phyloP scores from a whole-genome alignment of 2,888 invertebrate genomes.

The Aphidoletes aphidimyza region DNA sequence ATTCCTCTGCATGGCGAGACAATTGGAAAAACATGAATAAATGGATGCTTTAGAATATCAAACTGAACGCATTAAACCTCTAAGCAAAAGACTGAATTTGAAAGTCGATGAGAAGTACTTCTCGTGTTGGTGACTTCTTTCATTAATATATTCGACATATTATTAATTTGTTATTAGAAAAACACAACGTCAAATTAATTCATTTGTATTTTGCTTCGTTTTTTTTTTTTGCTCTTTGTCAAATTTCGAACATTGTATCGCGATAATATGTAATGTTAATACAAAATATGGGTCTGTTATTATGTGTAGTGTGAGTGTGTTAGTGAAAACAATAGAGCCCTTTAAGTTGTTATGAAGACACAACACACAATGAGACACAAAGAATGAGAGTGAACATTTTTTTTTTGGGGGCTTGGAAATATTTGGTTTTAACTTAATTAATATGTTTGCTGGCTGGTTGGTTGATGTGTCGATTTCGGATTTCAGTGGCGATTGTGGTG shows the following conservation, averaged over 20 bases:
- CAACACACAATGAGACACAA: neutral
- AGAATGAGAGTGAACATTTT: neutral
- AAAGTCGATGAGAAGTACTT: too few species aligned
- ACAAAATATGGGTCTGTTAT: neutral
- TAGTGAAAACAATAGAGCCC: neutral
- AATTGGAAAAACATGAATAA: neutral
- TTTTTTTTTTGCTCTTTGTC: neutral
- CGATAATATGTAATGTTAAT: neutral
- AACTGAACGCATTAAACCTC: too few species aligned
- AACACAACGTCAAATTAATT: neutral
- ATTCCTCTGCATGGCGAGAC: neutral
- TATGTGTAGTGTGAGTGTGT: neutral
- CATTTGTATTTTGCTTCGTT: neutral
- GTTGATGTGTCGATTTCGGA: conserved; percentile 4
- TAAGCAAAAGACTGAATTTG: too few species aligned
- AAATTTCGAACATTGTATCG: neutral
- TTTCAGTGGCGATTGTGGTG: neutral
- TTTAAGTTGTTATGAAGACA: neutral
- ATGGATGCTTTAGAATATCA: too few species aligned
- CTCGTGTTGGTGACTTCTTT: too few species aligned
- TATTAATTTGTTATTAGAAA: conserved; percentile 8
- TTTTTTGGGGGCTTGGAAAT: conserved; percentile 38
- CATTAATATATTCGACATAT: too few species aligned
- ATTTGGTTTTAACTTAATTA: conserved; percentile 53
- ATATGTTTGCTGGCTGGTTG: too few species aligned